phyloP scores from a whole-genome alignment of 1,140 invertebrate genomes.

The Cryptotermes secundus region DNA sequence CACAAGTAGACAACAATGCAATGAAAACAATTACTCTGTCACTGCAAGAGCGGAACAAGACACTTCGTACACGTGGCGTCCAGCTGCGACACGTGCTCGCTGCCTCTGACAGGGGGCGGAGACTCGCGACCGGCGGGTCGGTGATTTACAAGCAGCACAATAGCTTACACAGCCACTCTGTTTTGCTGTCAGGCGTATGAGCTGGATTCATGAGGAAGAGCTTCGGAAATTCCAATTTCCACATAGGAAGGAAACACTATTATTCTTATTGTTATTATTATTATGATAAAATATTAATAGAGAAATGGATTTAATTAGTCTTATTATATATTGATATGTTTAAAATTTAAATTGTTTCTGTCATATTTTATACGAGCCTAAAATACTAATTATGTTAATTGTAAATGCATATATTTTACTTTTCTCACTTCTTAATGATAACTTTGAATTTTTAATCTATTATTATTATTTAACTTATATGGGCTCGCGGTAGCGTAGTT shows the following conservation, averaged over 20 bases:
- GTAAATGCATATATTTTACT: too few relatives aligned
- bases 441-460: too few relatives aligned
- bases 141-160: constrained; percentile 4
- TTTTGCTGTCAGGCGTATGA: background rate
- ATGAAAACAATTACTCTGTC: background rate
- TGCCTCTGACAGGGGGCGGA: background rate
- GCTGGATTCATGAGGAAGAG: background rate
- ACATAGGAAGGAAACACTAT: background rate
- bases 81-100: background rate
- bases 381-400: too few relatives aligned
- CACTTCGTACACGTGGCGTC: background rate
- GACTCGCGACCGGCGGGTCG: background rate
- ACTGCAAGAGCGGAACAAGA: background rate
- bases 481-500: too few relatives aligned
- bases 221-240: too few relatives aligned
- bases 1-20: background rate
- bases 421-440: too few relatives aligned
- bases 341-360: too few relatives aligned
- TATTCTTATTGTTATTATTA: too few relatives aligned
- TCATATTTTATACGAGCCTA: too few relatives aligned
- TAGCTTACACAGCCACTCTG: background rate
- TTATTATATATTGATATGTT: too few relatives aligned
- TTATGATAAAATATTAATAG: background rate
- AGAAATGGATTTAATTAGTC: background rate
- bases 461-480: too few relatives aligned